A percentile compares a stretch with the other conserved stretches of the same genome.
phyloP scores from a whole-genome alignment of 2,888 invertebrate genomes.

The Thyatira batis region DNA sequence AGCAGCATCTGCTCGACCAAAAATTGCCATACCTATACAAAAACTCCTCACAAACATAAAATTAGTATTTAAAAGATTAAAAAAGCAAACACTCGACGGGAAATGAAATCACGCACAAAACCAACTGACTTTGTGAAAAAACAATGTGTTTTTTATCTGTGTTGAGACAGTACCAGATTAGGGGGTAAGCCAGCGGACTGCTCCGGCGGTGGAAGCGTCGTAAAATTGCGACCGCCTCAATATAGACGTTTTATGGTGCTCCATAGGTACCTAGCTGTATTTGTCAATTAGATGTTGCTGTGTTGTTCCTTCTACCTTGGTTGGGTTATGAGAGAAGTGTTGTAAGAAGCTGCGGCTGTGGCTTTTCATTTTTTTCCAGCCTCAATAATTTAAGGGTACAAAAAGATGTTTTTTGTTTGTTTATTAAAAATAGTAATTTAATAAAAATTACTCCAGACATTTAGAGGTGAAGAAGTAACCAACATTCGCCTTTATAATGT shows the following conservation, averaged over 20 bases:
- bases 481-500: too few species aligned
- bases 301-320: not conserved
- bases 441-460: too few species aligned
- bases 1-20: too few species aligned
- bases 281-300: not conserved
- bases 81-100: not conserved
- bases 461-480: too few species aligned
- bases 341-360: too few species aligned
- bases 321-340: too few species aligned
- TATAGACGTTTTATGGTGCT: not conserved
- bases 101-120: not conserved
- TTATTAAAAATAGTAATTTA: too few species aligned
- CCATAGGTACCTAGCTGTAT: not conserved
- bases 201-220: slow-evolving; percentile 6
- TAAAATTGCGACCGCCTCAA: slow-evolving; percentile 2
- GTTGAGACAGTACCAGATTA: slow-evolving; percentile 10
- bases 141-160: slow-evolving; percentile 9
- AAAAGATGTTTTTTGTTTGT: too few species aligned
- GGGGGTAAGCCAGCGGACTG: slow-evolving; percentile 8
- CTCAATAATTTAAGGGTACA: too few species aligned
- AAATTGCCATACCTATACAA: not conserved
- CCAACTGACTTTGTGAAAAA: not conserved
- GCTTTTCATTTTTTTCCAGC: too few species aligned
- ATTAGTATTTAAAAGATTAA: not conserved
- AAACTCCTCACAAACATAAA: not conserved